Percentiles rank a stretch among this genome's conserved stretches.
Conservation (phyloP, 1,140 invertebrate species). For the Drosophila aff. region DNA sequence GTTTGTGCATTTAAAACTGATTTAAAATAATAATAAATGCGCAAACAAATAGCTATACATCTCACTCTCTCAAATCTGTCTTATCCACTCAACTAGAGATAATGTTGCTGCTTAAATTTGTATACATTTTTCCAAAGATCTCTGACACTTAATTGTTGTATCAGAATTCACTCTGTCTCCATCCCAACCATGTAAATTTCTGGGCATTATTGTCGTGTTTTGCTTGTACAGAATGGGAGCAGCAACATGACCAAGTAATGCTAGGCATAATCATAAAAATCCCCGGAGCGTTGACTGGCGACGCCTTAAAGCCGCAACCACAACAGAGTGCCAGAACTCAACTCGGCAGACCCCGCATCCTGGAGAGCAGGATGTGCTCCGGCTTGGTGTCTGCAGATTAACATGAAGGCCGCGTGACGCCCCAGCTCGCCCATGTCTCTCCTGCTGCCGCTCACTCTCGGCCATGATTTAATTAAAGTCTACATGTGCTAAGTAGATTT, state of each 20-base stretch:
- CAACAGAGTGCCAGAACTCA: conserved; percentile 18
- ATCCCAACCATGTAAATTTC: conserved; percentile 31
- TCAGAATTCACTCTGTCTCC: conserved; percentile 5
- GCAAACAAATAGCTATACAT: neutral
- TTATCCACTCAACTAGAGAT: neutral
- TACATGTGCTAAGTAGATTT: conserved; percentile 83
- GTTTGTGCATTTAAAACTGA: neutral
- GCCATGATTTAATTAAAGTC: conserved; percentile 79
- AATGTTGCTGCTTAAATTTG: conserved; percentile 1
- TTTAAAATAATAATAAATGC: neutral
- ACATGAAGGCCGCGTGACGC: conserved; percentile 45
- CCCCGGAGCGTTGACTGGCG: conserved; percentile 29
- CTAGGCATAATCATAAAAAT: conserved; percentile 68
- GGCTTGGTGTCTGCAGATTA: conserved; percentile 41
- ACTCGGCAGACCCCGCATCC: neutral
- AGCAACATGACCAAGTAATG: conserved; percentile 55
- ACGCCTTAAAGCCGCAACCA: conserved; percentile 58
- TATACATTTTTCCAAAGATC: conserved; percentile 1
- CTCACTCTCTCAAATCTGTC: neutral
- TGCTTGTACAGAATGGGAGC: conserved; percentile 14
- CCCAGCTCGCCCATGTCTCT: conserved; percentile 5
- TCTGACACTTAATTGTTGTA: conserved; percentile 17
- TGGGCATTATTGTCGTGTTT: conserved; percentile 22
- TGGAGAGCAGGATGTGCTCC: conserved; percentile 15
- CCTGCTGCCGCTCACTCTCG: conserved; percentile 13